A percentile compares a stretch with the other conserved stretches of the same genome.
Evolutionary conservation across 2,113 vertebrate genomes (phyloP).

Genomic region (Chloropsis hardwickii): DNA sequence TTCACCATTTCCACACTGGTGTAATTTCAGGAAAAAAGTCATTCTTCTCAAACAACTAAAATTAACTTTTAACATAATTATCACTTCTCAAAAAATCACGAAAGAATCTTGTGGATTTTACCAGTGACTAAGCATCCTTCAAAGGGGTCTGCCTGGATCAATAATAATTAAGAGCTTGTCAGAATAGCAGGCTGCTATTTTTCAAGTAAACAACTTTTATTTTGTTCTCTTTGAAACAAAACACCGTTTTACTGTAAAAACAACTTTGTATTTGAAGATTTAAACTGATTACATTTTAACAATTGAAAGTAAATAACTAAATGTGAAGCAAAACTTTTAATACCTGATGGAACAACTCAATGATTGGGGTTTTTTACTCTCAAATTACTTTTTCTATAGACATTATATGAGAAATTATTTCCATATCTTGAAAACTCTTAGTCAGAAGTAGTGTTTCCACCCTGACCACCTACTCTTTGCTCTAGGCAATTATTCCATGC

Average conservation of each 20-base stretch:
- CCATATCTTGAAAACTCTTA: background rate
- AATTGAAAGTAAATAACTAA: background rate
- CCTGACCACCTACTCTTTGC: background rate
- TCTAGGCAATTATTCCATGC: background rate
- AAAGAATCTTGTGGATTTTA: background rate
- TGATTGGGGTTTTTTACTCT: rapidly evolving
- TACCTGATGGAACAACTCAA: background rate
- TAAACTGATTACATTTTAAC: background rate
- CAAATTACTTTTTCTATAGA: background rate
- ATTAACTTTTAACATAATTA: background rate
- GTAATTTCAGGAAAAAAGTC: background rate
- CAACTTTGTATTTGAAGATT: background rate
- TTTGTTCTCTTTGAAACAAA: background rate
- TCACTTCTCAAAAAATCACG: background rate
- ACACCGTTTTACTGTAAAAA: background rate
- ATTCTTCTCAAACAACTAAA: background rate
- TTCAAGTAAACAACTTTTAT: background rate
- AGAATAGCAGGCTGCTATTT: background rate
- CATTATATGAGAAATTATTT: background rate
- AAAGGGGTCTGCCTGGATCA: background rate
- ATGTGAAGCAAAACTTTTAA: background rate
- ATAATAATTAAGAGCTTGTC: background rate
- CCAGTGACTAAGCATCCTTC: background rate
- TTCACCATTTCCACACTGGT: background rate
- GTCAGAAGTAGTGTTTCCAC: background rate